Evolutionary conservation across 2,797 vertebrate species (phyloP).

Genomic region (Pseudochromis fuscus): DNA sequence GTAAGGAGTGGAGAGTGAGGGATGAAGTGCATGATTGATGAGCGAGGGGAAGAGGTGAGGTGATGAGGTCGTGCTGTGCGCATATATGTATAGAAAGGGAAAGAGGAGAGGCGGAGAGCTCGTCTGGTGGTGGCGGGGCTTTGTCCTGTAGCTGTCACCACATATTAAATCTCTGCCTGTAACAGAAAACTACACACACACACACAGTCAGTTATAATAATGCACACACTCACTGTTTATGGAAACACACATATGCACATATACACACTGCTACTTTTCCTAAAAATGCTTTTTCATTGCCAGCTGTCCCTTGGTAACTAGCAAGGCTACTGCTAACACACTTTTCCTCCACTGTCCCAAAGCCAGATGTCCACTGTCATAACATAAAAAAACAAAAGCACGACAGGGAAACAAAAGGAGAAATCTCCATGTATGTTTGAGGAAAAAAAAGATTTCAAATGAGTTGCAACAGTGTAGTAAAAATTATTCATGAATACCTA

Average conservation of each 20-base stretch:
- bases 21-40: constrained; percentile 39
- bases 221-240: not conserved
- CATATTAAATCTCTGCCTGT: not conserved
- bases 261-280: constrained; percentile 15
- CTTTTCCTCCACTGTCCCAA: not conserved
- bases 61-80: constrained; percentile 14
- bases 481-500: constrained; percentile 46
- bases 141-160: constrained; percentile 1
- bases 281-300: constrained; percentile 33
- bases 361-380: constrained; percentile 38
- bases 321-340: constrained; percentile 35
- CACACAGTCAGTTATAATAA: not conserved
- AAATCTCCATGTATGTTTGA: not conserved
- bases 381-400: constrained; percentile 19
- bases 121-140: constrained; percentile 3
- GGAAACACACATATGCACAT: constrained; percentile 7
- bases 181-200: not conserved
- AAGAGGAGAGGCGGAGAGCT: constrained; percentile 1
- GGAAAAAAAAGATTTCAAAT: not conserved
- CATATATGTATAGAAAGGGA: not conserved
- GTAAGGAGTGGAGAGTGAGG: not conserved
- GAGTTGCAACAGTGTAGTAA: constrained; percentile 39
- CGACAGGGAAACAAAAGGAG: not conserved
- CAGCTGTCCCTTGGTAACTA: constrained; percentile 40
- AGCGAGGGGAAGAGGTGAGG: constrained; percentile 5